Conservation (phyloP, 2,888 invertebrate genomes). For the Opisthograptis luteolata region DNA sequence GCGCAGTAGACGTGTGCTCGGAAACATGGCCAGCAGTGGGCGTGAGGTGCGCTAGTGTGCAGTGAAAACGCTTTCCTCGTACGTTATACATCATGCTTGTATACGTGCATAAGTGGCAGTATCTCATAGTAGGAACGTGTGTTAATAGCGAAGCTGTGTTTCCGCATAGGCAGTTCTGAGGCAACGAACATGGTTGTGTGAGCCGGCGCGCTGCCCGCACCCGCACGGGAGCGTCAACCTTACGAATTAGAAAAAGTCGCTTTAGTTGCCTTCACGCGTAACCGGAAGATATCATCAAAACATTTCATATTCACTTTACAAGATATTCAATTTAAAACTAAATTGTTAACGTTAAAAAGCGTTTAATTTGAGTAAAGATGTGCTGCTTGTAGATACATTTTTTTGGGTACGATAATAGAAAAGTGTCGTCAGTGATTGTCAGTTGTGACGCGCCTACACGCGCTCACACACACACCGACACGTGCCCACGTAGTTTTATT, state of each 20-base stretch:
- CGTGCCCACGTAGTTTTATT: slow-evolving; percentile 48
- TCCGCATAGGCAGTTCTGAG: slow-evolving; percentile 80
- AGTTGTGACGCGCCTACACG: slow-evolving; percentile 71
- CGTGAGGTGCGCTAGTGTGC: slow-evolving; percentile 49
- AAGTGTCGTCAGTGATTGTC: slow-evolving; percentile 39
- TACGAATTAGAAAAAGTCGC: slow-evolving; percentile 78
- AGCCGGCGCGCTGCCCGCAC: slow-evolving; percentile 66
- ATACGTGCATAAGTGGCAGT: slow-evolving; percentile 75
- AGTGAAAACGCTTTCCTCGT: slow-evolving; percentile 72
- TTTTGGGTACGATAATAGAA: slow-evolving; percentile 21
- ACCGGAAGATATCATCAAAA: slow-evolving; percentile 43
- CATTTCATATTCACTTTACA: slow-evolving; percentile 25
- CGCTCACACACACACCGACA: slow-evolving; percentile 62
- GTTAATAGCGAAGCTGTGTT: slow-evolving; percentile 81
- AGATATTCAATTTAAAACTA: background rate
- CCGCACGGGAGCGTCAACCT: slow-evolving; percentile 82
- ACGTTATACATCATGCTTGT: slow-evolving; percentile 50
- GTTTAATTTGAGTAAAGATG: background rate
- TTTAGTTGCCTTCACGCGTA: slow-evolving; percentile 56
- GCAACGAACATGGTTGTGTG: slow-evolving; percentile 72
- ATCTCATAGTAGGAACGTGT: slow-evolving; percentile 81
- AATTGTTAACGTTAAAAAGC: background rate
- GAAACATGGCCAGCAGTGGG: slow-evolving; percentile 21
- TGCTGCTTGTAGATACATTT: background rate
- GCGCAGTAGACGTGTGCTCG: slow-evolving; percentile 52